phyloP scores from a whole-genome alignment of 2,888 invertebrate species.

The Meiosimyza platycephala region DNA sequence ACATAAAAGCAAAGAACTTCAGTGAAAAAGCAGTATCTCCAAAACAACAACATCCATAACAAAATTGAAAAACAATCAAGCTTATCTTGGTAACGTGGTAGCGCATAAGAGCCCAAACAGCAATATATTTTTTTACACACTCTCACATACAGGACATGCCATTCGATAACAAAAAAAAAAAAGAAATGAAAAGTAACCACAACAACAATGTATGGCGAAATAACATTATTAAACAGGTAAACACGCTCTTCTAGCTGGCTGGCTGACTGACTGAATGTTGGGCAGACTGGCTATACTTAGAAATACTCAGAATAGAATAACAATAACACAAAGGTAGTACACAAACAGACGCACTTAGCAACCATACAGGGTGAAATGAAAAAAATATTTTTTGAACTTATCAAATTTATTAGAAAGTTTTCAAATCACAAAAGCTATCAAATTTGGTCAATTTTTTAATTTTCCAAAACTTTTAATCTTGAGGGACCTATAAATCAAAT shows the following conservation, averaged over 20 bases:
- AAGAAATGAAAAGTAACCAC: constrained; percentile 1
- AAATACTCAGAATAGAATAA: constrained; percentile 10
- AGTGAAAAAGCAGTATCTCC: neutral
- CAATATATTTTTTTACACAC: constrained; percentile 1
- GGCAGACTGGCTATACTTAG: constrained; percentile 2
- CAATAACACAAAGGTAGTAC: neutral
- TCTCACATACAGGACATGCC: neutral
- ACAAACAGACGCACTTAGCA: neutral
- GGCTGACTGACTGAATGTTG: neutral
- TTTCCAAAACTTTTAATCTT: too few relatives aligned
- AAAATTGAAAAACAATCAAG: constrained; percentile 15
- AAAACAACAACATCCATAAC: neutral
- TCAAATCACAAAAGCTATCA: too few relatives aligned
- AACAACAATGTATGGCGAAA: neutral
- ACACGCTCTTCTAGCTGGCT: neutral
- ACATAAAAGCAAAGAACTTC: constrained; percentile 7
- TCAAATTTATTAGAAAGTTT: too few relatives aligned
- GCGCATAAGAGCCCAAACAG: neutral
- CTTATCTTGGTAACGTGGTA: constrained; percentile 22
- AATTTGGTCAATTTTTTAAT: too few relatives aligned
- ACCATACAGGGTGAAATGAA: neutral
- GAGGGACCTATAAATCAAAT: too few relatives aligned
- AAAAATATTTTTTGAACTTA: too few relatives aligned
- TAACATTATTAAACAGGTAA: constrained; percentile 23
- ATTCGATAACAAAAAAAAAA: neutral